Evolutionary conservation across 2,113 vertebrate species (phyloP), one percentile per base, ranked within the genome.

Genomic region (Crocuta crocuta): DNA sequence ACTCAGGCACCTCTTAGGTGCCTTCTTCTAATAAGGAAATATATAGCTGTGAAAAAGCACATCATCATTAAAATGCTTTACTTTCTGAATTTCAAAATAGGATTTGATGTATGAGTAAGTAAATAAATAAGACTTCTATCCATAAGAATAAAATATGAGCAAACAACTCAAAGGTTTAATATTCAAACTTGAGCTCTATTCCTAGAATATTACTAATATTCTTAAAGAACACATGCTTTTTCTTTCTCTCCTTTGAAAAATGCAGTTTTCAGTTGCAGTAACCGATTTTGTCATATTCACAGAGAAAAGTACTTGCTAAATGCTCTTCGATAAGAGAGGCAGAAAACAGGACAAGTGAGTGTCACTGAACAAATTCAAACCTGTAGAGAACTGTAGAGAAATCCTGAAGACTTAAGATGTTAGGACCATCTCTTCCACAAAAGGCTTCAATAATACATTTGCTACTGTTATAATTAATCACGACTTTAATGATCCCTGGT

Each of bases 21-120:
- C 5, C 24, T 90, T 45, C 73, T 83, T 68, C 83, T 65, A 43
- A 61, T 33, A 92, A 92, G 45, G 5, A 48, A 91, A 89, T 61
- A 48, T 11, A 35, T 33, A 76, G 5, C 1, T 90, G 7, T 95
- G 50, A 63, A 81, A 96, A 86, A 80, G 33, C 19, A 28, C 3
- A 61, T 76, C 7, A 8, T 85, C 65, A 55, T 58, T 35, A 61
- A 33, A 73, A 86, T 68, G n/a, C 2, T 73, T 35, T 31, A 43
- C 3, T 68, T 73, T 65, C 45, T 80, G 31, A 93, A 84, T 95
- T 84, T 95, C 66, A 53, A 50, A 83, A 82, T 82, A 85, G 33
- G 15, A 85, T 65, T 53, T 78, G 35, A 85, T 84, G 28, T n/a
- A 35, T 31, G 93, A 80, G 45, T 58, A 94, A 96, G 4, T 43